Conservation (phyloP, 2,888 invertebrate genomes). For the Macropis europaea region DNA sequence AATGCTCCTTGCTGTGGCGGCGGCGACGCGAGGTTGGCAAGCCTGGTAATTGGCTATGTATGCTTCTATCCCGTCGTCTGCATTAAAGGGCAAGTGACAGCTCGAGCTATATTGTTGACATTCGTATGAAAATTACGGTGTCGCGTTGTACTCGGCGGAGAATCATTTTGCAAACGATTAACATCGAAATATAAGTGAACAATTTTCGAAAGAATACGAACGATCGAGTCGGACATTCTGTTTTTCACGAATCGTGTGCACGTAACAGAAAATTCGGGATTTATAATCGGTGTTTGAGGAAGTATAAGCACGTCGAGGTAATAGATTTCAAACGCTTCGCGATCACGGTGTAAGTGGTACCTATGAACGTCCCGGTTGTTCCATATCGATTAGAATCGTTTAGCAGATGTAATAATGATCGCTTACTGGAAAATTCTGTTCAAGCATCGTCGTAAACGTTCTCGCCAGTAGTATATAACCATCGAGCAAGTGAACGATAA, state of each 20-base stretch:
- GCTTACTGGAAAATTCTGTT: slow-evolving; percentile 39
- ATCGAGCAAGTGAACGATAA: slow-evolving; percentile 37
- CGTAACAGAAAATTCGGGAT: slow-evolving; percentile 13
- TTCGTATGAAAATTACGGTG: slow-evolving; percentile 47
- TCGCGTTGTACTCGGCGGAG: slow-evolving; percentile 38
- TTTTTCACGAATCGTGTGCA: neutral
- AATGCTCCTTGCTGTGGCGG: slow-evolving; percentile 19
- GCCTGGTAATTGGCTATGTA: slow-evolving; percentile 49
- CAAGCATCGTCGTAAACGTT: slow-evolving; percentile 42
- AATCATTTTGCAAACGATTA: slow-evolving; percentile 40
- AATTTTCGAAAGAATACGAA: neutral
- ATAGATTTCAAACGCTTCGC: slow-evolving; percentile 25
- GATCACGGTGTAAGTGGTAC: slow-evolving; percentile 7
- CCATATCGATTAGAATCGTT: slow-evolving; percentile 56
- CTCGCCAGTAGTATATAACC: slow-evolving; percentile 26
- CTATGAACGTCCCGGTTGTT: slow-evolving; percentile 12
- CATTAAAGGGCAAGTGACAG: slow-evolving; percentile 64
- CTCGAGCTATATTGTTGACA: slow-evolving; percentile 61
- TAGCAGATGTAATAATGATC: slow-evolving; percentile 36
- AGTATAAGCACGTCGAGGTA: slow-evolving; percentile 19
- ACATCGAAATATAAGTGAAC: slow-evolving; percentile 17
- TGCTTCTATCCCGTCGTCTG: slow-evolving; percentile 63
- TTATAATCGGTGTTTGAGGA: slow-evolving; percentile 33
- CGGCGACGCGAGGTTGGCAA: slow-evolving; percentile 37
- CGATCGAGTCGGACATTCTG: neutral